phyloP scores from a whole-genome alignment of 2,797 vertebrate species.

The Aldrovandia affinis region DNA sequence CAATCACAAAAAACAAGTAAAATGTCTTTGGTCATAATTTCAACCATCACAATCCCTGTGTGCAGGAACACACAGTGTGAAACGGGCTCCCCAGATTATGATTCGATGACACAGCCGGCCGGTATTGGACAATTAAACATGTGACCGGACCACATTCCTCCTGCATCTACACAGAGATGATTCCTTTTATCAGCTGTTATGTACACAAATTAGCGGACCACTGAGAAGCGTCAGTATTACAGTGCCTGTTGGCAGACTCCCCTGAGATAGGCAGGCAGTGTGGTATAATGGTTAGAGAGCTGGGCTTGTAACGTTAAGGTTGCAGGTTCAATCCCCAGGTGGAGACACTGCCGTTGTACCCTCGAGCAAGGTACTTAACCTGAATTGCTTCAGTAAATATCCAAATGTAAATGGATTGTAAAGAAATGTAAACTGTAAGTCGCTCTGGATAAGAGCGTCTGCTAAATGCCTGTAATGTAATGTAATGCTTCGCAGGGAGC shows the following conservation, averaged over 20 bases:
- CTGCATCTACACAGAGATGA: not conserved
- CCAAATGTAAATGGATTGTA: too few species aligned
- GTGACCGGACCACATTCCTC: not conserved
- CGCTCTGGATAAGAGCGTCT: too few species aligned
- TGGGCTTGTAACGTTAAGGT: too few species aligned
- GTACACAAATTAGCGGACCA: not conserved
- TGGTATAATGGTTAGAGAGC: too few species aligned
- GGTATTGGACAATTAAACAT: not conserved
- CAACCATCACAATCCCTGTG: constrained; percentile 22
- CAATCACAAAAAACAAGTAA: not conserved
- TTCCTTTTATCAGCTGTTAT: constrained; percentile 1
- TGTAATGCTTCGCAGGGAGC: not conserved
- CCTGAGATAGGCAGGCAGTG: too few species aligned
- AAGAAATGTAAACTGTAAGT: too few species aligned
- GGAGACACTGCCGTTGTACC: too few species aligned
- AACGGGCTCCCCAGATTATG: not conserved
- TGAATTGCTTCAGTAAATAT: too few species aligned
- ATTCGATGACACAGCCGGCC: not conserved
- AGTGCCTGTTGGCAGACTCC: not conserved
- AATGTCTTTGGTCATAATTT: not conserved
- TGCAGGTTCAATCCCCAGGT: too few species aligned
- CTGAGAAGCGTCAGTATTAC: not conserved
- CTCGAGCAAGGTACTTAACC: too few species aligned
- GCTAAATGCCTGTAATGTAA: too few species aligned
- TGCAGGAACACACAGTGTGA: constrained; percentile 20